Conservation (phyloP, 2,113 vertebrate genomes). For the Dicaeum eximium region DNA sequence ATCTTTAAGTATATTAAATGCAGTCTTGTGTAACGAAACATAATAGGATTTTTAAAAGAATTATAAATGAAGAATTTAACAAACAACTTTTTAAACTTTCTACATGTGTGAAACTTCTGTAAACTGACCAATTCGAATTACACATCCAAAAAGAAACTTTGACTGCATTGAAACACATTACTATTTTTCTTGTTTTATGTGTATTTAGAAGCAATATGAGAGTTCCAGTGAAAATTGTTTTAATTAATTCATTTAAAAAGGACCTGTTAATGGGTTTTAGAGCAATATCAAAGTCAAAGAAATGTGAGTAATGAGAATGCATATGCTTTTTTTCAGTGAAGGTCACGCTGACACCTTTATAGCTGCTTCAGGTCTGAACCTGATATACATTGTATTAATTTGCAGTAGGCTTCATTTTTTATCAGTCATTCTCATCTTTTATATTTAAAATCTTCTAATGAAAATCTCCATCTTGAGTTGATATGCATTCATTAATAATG, state of each 20-base stretch:
- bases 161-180: background rate
- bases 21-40: slow-evolving; percentile 80
- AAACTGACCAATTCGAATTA: slow-evolving; percentile 56
- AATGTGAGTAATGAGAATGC: background rate
- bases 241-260: background rate
- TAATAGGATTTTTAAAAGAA: slow-evolving; percentile 81
- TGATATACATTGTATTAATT: background rate
- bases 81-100: slow-evolving; percentile 73
- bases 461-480: background rate
- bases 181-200: background rate
- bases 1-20: slow-evolving; percentile 79
- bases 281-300: background rate
- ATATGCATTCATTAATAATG: background rate
- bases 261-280: background rate
- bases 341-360: background rate
- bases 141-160: slow-evolving; percentile 21
- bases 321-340: background rate
- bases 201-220: slow-evolving; percentile 2
- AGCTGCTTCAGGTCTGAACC: background rate
- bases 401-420: background rate
- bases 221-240: background rate
- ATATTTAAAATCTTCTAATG: background rate
- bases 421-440: background rate
- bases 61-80: slow-evolving; percentile 72
- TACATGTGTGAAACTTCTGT: slow-evolving; percentile 64